Evolutionary conservation across 2,797 vertebrate species (phyloP).

Genomic region (Buphagus erythrorhynchus): DNA sequence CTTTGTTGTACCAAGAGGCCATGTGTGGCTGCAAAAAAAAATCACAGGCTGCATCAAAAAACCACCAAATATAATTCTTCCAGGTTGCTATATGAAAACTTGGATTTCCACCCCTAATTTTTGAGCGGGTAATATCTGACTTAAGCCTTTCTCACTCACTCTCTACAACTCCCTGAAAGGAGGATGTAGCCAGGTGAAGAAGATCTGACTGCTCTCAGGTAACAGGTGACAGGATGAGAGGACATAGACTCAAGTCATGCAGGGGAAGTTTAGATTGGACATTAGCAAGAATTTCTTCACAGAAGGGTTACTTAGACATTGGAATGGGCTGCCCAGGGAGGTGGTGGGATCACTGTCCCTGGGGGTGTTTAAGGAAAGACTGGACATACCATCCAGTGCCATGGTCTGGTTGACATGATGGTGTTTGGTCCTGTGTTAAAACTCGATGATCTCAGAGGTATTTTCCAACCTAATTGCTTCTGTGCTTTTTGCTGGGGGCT

Average conservation of each 20-base stretch:
- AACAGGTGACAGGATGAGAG: background rate
- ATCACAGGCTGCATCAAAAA: background rate
- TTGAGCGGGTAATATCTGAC: background rate
- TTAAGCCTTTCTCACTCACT: background rate
- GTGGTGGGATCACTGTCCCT: background rate
- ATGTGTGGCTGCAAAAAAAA: background rate
- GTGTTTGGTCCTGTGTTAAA: background rate
- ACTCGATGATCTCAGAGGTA: background rate
- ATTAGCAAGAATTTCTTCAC: background rate
- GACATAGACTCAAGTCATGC: background rate
- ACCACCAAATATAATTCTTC: background rate
- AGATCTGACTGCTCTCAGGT: background rate
- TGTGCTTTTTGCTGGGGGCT: background rate
- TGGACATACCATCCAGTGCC: rapidly evolving
- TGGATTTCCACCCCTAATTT: background rate
- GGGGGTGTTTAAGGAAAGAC: background rate
- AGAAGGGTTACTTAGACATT: background rate
- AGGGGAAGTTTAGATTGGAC: background rate
- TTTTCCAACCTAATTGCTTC: background rate
- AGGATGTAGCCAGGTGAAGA: background rate
- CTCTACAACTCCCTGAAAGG: background rate
- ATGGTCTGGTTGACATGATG: background rate
- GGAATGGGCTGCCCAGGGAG: background rate
- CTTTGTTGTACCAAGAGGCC: background rate
- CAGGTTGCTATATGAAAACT: background rate